Percentiles rank a stretch among this genome's conserved stretches.
Conservation (phyloP, 2,888 invertebrate species). For the Cataglyphis altisquamis region DNA sequence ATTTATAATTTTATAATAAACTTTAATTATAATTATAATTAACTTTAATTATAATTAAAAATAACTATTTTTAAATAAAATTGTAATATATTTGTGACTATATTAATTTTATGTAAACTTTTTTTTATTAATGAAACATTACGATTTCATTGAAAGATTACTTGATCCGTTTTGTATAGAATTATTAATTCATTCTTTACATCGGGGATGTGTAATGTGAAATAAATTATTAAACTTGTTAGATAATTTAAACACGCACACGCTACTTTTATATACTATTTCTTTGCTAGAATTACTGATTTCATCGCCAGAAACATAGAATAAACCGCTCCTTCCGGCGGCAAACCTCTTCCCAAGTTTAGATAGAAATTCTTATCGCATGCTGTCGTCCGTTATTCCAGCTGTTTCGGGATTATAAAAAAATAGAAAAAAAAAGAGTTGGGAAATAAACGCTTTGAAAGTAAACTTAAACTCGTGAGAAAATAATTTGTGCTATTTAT, state of each 20-base stretch:
- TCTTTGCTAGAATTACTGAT: neutral
- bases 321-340: neutral
- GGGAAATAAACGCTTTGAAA: neutral
- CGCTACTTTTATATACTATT: neutral
- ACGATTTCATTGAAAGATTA: neutral
- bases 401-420: neutral
- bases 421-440: neutral
- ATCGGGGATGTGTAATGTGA: neutral
- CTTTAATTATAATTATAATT: neutral
- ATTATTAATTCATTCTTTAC: neutral
- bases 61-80: neutral
- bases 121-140: neutral
- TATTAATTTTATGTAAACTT: neutral
- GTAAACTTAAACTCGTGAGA: neutral
- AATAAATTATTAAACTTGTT: neutral
- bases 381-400: neutral
- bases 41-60: neutral
- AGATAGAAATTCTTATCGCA: constrained; percentile 19
- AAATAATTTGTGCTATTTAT: neutral
- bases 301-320: neutral
- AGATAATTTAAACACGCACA: neutral
- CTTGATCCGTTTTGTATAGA: neutral
- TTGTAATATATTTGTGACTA: neutral
- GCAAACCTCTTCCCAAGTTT: constrained; percentile 36
- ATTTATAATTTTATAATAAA: neutral